Conservation (phyloP, 2,888 invertebrate species). For the Chalcosyrphus nemorum region DNA sequence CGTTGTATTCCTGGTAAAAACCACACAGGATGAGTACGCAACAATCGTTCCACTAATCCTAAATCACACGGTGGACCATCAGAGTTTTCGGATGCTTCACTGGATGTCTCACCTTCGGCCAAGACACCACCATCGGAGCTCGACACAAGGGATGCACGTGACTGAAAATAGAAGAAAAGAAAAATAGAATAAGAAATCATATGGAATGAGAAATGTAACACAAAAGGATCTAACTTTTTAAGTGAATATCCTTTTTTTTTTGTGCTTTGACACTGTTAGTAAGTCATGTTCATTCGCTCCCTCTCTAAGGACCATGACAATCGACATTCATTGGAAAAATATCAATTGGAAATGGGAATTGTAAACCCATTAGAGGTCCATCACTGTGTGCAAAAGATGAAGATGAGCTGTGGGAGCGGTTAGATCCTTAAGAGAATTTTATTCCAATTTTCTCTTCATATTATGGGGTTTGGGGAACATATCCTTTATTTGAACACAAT, state of each 20-base stretch:
- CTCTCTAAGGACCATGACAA: conserved; percentile 57
- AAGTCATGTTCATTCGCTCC: conserved; percentile 16
- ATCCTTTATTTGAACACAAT: background rate
- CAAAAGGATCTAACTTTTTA: conserved; percentile 42
- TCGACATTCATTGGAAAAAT: conserved; percentile 59
- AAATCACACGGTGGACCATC: conserved; percentile 89
- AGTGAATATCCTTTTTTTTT: conserved; percentile 5
- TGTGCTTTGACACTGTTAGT: background rate
- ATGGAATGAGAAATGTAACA: background rate
- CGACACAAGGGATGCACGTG: conserved; percentile 82
- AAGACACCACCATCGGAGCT: conserved; percentile 84
- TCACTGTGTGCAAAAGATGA: conserved; percentile 30
- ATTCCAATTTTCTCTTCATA: conserved; percentile 20
- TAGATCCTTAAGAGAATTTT: conserved; percentile 35
- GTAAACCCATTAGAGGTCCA: conserved; percentile 70
- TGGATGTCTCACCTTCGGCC: conserved; percentile 84
- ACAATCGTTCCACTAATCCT: conserved; percentile 92
- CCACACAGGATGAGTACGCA: conserved; percentile 97
- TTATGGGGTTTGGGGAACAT: background rate
- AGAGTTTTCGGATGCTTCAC: conserved; percentile 84
- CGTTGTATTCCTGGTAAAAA: conserved; percentile 96
- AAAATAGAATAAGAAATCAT: conserved; percentile 20
- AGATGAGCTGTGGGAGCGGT: conserved; percentile 24
- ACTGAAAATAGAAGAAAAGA: conserved; percentile 77
- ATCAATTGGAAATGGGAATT: conserved; percentile 71